phyloP scores from a whole-genome alignment of 2,888 invertebrate species.

The Drosophila trichaetosa region DNA sequence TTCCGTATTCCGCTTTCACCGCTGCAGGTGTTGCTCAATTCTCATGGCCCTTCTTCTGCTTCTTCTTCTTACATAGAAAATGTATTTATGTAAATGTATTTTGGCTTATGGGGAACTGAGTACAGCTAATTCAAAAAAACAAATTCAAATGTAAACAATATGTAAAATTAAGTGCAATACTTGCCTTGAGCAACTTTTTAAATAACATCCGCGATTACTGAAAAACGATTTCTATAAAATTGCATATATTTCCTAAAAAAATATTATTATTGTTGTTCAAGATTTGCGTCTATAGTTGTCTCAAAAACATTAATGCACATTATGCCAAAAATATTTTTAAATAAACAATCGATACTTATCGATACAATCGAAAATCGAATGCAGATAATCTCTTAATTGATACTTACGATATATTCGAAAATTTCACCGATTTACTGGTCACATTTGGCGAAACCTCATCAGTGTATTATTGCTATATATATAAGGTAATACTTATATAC shows the following conservation, averaged over 20 bases:
- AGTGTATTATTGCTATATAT: background rate
- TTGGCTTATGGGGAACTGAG: background rate
- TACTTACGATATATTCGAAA: background rate
- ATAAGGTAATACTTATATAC: background rate
- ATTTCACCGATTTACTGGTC: background rate
- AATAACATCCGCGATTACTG: background rate
- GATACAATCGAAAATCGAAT: background rate
- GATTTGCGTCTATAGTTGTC: background rate
- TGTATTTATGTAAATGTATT: slow-evolving; percentile 1
- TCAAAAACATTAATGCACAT: background rate
- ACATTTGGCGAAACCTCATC: background rate
- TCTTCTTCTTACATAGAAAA: background rate
- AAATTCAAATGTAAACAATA: background rate
- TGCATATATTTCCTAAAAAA: background rate
- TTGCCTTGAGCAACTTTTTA: background rate
- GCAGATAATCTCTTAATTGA: background rate
- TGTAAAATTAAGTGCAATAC: slow-evolving; percentile 1
- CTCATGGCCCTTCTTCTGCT: background rate
- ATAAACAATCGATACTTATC: background rate
- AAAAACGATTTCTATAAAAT: background rate
- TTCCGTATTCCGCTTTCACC: background rate
- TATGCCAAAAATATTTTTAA: background rate
- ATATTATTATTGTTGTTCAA: background rate
- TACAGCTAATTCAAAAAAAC: background rate
- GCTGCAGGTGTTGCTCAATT: slow-evolving; percentile 1